Conservation (phyloP, 2,113 vertebrate genomes). For the Eptesicus fuscus region DNA sequence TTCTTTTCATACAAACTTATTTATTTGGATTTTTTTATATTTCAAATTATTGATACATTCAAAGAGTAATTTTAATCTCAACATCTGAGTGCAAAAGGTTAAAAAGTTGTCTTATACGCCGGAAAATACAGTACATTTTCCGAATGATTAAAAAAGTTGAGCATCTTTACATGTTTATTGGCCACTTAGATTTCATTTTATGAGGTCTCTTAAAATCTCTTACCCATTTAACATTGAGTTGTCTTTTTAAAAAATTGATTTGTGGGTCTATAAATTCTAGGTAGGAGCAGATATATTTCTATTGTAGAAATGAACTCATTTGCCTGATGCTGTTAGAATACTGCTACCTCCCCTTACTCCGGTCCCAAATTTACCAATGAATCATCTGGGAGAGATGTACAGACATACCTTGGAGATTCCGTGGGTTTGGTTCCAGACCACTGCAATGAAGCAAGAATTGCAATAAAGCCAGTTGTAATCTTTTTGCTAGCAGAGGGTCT, state of each 20-base stretch:
- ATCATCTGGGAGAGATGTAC: background rate
- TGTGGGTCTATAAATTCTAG: background rate
- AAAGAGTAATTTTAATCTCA: too few relatives aligned
- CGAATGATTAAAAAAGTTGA: background rate
- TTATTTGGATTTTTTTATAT: too few relatives aligned
- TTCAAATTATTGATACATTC: too few relatives aligned
- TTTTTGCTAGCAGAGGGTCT: background rate
- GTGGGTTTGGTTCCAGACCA: background rate
- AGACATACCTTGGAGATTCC: background rate
- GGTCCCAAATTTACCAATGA: background rate
- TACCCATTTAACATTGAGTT: background rate
- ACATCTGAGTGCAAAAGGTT: too few relatives aligned
- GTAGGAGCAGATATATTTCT: background rate
- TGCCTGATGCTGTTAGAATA: background rate
- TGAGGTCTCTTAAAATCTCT: background rate
- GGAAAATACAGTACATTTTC: background rate
- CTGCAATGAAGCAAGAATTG: background rate
- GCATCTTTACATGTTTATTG: background rate
- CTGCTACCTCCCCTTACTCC: background rate
- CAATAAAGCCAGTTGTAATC: background rate
- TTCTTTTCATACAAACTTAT: too few relatives aligned
- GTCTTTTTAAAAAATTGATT: background rate
- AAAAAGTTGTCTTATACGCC: too few relatives aligned
- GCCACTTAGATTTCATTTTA: background rate
- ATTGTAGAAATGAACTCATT: background rate